A percentile compares a stretch with the other conserved stretches of the same genome.
phyloP scores from a whole-genome alignment of 2,113 vertebrate genomes.

The Pollachius pollachius region DNA sequence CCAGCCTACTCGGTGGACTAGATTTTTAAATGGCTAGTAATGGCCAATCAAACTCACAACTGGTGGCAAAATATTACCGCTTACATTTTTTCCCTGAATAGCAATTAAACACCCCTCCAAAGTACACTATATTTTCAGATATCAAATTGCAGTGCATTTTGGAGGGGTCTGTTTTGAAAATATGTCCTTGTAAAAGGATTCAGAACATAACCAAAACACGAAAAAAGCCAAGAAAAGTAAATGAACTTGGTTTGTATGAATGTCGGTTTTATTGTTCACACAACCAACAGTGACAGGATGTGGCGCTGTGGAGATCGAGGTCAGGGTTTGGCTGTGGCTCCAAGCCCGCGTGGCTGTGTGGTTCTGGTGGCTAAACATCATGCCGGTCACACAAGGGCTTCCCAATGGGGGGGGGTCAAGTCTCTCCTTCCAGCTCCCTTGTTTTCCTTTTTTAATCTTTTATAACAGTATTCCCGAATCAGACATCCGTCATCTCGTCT shows the following conservation, averaged over 20 bases:
- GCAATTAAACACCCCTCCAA: too few relatives aligned
- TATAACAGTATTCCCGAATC: conserved; percentile 59
- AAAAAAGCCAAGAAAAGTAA: too few relatives aligned
- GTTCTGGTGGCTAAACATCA: conserved; percentile 15
- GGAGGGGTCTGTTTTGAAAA: too few relatives aligned
- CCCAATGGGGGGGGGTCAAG: neutral
- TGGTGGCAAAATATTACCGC: too few relatives aligned
- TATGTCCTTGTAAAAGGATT: too few relatives aligned
- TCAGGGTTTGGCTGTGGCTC: conserved; percentile 12
- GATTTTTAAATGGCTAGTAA: conserved; percentile 17
- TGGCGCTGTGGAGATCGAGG: conserved; percentile 10
- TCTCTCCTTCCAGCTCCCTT: neutral
- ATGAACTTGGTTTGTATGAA: too few relatives aligned
- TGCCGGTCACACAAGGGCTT: neutral
- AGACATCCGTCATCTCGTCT: conserved; percentile 98
- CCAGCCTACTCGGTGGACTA: too few relatives aligned
- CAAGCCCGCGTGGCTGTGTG: neutral
- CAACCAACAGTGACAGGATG: neutral
- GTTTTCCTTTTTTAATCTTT: neutral
- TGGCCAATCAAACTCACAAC: too few relatives aligned
- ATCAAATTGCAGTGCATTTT: too few relatives aligned
- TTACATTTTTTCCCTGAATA: too few relatives aligned
- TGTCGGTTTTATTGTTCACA: neutral
- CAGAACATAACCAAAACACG: too few relatives aligned
- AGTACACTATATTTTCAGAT: too few relatives aligned